Base-by-base conservation (phyloP, 2,113 vertebrate genomes). In the Panthera uncia region DNA sequence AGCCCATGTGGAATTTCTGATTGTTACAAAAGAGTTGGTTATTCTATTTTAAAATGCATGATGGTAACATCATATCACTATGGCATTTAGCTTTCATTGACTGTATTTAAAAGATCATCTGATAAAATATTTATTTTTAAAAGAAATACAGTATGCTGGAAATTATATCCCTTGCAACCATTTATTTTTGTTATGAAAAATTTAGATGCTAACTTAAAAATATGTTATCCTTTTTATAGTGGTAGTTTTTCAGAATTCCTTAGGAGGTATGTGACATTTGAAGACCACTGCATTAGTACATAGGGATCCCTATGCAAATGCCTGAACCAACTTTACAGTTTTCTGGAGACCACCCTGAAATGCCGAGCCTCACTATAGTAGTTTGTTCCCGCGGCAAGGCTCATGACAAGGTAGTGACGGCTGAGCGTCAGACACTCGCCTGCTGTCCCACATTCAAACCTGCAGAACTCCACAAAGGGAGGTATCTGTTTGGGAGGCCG, bases 121-220 rank as follows among this genome's bases (percentile, higher is more conserved):
- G 74, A 76, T 85, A 96, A 96, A 85, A 73, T 36, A 15, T 84
- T 90, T 90, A 90, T 81, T 91, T 91, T 94, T 94, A 94, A 74
- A 31, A 81, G 25, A 94, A 91, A 68, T 96, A 87, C 0, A 91
- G 48, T 36, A 76, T 82, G 88, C 66, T 61, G 27, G 31, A 94
- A 82, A 91, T 85, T 87, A 57, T n/a, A 79, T 55, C 33, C 73
- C 52, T 85, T 96, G 61, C 6, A 65, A 63, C 79, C 63, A 68
- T 83, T 83, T 89, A 48, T 84, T 80, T 50, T 96, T 74, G 38
- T 55, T 50, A 89, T 27, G 68, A 90, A 90, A 63, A 87, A 52
- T 4, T 36, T 15, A 93, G 73, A 41, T 61, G 18, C 74, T 68
- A 82, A 25, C 81, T 66, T 91, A 71, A 78, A 84, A 41, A 66